Conservation (phyloP, 2,797 vertebrate species). For the Nyctibius grandis region DNA sequence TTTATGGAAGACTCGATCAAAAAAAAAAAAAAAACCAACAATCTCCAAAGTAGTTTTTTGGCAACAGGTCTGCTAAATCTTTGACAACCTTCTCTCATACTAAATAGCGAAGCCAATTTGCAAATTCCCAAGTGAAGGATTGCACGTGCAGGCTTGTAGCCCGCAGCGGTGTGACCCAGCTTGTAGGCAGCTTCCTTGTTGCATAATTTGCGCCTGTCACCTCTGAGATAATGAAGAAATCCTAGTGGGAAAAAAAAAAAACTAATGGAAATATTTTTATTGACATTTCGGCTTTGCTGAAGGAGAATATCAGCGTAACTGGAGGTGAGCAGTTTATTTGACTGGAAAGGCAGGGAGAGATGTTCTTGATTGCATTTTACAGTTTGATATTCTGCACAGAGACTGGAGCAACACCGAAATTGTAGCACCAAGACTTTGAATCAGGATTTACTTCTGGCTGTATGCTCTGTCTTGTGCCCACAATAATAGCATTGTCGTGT, state of each 20-base stretch:
- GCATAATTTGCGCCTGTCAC: background rate
- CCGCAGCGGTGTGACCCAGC: background rate
- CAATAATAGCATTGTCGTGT: fast-evolving
- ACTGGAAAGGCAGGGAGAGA: background rate
- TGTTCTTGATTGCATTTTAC: fast-evolving
- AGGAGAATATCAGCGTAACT: background rate
- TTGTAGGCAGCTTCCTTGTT: background rate
- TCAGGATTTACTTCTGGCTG: background rate
- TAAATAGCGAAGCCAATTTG: background rate
- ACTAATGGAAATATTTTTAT: background rate
- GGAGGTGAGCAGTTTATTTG: background rate
- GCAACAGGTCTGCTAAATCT: background rate
- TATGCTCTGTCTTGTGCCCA: fast-evolving
- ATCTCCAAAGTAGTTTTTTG: conserved; percentile 31
- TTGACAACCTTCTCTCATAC: background rate
- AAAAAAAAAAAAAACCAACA: background rate
- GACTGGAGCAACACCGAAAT: fast-evolving
- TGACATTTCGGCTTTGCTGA: background rate
- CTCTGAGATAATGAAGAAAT: background rate
- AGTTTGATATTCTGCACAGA: background rate
- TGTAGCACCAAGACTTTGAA: background rate
- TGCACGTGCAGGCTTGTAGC: background rate
- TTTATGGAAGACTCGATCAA: background rate
- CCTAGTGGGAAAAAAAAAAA: too few relatives aligned
- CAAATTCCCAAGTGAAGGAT: background rate